phyloP scores from a whole-genome alignment of 2,888 invertebrate genomes.

The Zygaena filipendulae region DNA sequence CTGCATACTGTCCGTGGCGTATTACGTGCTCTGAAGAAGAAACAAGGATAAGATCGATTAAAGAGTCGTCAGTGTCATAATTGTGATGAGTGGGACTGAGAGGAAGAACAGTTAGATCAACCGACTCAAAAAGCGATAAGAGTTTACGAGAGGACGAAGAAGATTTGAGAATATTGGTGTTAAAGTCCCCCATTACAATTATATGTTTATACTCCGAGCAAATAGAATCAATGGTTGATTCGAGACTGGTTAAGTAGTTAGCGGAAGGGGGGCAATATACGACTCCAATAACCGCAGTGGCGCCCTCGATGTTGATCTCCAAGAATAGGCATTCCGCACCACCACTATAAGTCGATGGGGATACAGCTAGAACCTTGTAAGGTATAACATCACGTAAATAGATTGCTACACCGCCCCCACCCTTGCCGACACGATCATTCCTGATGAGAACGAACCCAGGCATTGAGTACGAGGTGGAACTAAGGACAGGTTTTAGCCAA shows the following conservation, averaged over 20 bases:
- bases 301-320: too few relatives aligned
- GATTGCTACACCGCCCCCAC: neutral
- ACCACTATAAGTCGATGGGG: too few relatives aligned
- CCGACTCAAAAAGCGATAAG: too few relatives aligned
- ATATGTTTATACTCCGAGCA: too few relatives aligned
- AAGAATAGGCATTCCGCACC: too few relatives aligned
- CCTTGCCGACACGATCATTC: neutral
- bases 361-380: too few relatives aligned
- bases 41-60: neutral
- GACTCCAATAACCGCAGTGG: neutral
- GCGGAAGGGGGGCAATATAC: neutral
- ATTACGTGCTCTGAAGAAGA: neutral
- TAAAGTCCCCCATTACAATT: too few relatives aligned
- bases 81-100: neutral
- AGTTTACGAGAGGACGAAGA: too few relatives aligned
- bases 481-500: neutral
- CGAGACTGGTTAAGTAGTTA: too few relatives aligned
- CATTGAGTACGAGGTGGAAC: neutral
- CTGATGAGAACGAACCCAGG: neutral
- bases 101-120: neutral
- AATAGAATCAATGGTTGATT: too few relatives aligned
- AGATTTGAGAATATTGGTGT: too few relatives aligned
- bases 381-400: too few relatives aligned
- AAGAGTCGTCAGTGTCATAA: neutral
- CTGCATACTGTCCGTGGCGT: neutral